Evolutionary conservation across 2,888 invertebrate species (phyloP).

Genomic region (Dermolepida albohirtum): DNA sequence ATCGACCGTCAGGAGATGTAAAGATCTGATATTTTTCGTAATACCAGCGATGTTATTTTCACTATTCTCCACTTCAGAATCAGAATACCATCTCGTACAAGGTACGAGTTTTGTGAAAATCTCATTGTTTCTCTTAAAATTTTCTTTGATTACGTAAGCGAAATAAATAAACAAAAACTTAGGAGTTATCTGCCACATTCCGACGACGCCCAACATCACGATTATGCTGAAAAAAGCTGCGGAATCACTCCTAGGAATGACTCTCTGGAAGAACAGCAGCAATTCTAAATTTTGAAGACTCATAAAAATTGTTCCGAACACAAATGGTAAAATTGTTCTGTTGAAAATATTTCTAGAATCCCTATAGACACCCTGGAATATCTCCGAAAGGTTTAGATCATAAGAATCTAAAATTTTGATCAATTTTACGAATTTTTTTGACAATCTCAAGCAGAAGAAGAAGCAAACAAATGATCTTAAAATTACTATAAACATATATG

Average conservation of each 20-base stretch:
- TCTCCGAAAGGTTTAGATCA: conserved; percentile 41
- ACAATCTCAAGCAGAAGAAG: conserved; percentile 40
- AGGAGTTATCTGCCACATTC: conserved; percentile 33
- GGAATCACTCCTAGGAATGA: conserved; percentile 1
- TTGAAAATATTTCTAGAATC: neutral
- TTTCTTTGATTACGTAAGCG: conserved; percentile 13
- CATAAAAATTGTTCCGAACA: conserved; percentile 3
- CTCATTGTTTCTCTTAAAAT: conserved; percentile 25
- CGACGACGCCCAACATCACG: neutral
- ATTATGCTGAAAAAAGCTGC: conserved; percentile 1
- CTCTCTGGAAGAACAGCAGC: conserved; percentile 6
- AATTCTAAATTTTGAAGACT: conserved; percentile 5
- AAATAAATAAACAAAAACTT: conserved; percentile 21
- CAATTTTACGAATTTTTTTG: conserved; percentile 48
- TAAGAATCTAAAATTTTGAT: conserved; percentile 49
- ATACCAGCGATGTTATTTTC: neutral
- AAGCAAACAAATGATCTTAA: conserved; percentile 46
- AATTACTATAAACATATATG: conserved; percentile 44
- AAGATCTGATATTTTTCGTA: conserved; percentile 15
- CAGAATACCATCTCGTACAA: conserved; percentile 1
- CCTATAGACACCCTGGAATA: conserved; percentile 1
- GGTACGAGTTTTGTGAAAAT: conserved; percentile 19
- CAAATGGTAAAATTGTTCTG: conserved; percentile 12
- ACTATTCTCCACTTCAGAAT: conserved; percentile 1
- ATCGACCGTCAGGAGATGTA: conserved; percentile 23